Evolutionary conservation across 2,113 vertebrate genomes (phyloP), one percentile per base, ranked within the genome.

Genomic region (Cyanoderma ruficeps): DNA sequence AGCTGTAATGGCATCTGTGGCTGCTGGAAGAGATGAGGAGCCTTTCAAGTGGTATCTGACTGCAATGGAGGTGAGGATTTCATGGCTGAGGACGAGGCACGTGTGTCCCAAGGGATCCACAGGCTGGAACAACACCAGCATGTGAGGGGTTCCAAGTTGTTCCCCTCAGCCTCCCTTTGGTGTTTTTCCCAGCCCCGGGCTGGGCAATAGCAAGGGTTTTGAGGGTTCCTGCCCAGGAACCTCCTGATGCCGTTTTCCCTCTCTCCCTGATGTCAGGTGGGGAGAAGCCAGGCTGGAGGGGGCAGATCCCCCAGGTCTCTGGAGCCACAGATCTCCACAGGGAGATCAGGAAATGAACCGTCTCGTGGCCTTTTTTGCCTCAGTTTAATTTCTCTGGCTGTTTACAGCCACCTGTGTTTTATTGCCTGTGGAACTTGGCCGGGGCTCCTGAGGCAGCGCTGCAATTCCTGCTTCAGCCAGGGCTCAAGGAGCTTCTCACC

Each of bases 401-500:
- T 39, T 95, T 8, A 65, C 44, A 76, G 93, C 56, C 7, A 13
- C 91, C 60, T 75, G 67, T 63, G 87, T 75, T 95, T 94, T 80
- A 90, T 74, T 1, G 28, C 91, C 96, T 65, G 89, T 87, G 81
- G 95, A 68, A 44, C 57, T 84, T 74, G 93, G 96, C 88, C 2
- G 5, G 89, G 44, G 69, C 60, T 91, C 95, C 74, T 22, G 0
- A 31, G 89, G 95, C 89, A 91, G 63, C 41, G 1, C 93, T 60
- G 93, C 76, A 72, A 33, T 84, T 91, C 91, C 95, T 61, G 55
- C 87, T 93, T 68, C 83, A 91, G 19, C 94, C 94, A 33, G 25
- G 68, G 12, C 75, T 92, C 87, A 49, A 82, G 93, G 13, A 77
- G 93, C 87, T 92, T 44, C 82, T 90, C 83, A 11, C 46, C 41